Evolutionary conservation across 2,888 invertebrate species (phyloP), one percentile per base, ranked within the genome.

Genomic region (Endotricha flammealis): DNA sequence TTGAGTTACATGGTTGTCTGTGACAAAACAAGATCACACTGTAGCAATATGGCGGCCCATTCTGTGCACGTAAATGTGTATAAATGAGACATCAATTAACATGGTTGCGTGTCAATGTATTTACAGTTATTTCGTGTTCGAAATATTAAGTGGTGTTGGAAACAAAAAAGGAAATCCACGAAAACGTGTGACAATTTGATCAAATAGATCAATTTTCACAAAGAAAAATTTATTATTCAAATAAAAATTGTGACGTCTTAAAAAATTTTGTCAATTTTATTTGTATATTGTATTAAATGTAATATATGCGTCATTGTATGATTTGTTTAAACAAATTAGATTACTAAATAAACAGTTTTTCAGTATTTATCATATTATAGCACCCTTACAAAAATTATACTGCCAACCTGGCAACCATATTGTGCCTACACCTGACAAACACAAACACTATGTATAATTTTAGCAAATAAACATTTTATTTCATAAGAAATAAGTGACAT

Each of bases 61-160:
- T 54, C 45, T 46, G 43, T 50, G 50, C 51, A 55, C 53, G 60
- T 57, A 52, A 60, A 69, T 55, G 47, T 57, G 63, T 63, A 64
- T 63, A 68, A 73, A 78, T 74, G 71, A 69, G 71, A 64, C 60
- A 54, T 55, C 68, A 78, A 79, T 83, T 83, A 83, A 73, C 83
- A 79, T 55, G 53, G 65, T 53, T 52, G n/a, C 43, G 60, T 73
- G 78, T 69, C 70, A 79, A 73, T 63, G 55, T 51, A 50, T 66
- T 61, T 64, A 83, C 85, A 73, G 83, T 76, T 81, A 77, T 53
- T 55, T 55, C 58, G 50, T 58, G 54, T 48, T 47, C 33, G 39
- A 46, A 49, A 50, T 41, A 39, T 39, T 46, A 45, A 44, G 46
- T 35, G 46, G 38, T 50, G 41, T 42, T 25, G 29, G 58, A 64